Conservation (phyloP, 2,888 invertebrate species). For the Baccha elongata region DNA sequence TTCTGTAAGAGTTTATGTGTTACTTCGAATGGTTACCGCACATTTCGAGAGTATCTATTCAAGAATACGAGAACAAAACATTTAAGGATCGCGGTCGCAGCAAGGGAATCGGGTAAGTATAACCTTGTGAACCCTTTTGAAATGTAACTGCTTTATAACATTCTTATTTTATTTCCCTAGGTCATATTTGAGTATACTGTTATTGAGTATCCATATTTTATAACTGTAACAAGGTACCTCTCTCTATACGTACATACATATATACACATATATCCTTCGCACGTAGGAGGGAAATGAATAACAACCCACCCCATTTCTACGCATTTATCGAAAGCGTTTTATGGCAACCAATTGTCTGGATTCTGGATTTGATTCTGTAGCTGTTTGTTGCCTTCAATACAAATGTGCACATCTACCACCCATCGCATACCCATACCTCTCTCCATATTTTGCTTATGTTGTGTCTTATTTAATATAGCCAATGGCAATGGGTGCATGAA, state of each 20-base stretch:
- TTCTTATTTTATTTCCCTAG: constrained; percentile 20
- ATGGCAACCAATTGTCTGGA: constrained; percentile 49
- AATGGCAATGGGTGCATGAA: constrained; percentile 33
- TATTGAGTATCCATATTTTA: constrained; percentile 16
- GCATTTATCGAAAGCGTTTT: constrained; percentile 40
- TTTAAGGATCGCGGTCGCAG: too few species aligned
- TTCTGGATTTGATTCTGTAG: constrained; percentile 41
- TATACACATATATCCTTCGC: constrained; percentile 25
- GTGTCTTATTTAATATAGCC: constrained; percentile 40
- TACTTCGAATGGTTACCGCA: too few species aligned
- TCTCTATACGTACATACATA: neutral
- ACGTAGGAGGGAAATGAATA: constrained; percentile 4
- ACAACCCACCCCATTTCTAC: constrained; percentile 15
- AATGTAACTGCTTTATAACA: constrained; percentile 7
- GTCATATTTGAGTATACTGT: constrained; percentile 30
- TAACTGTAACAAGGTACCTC: neutral
- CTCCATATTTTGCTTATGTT: constrained; percentile 9
- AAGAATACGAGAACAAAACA: too few species aligned
- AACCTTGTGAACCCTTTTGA: constrained; percentile 4
- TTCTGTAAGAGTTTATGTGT: too few species aligned
- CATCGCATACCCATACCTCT: neutral
- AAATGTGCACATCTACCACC: constrained; percentile 21
- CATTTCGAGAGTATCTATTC: too few species aligned
- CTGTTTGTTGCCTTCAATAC: constrained; percentile 41
- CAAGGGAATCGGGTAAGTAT: too few species aligned